These are phyloP conservation scores for Chalcis sispes DNA, from an alignment of 2,888 invertebrate genomes.

Conservation along the genomic window DNA sequence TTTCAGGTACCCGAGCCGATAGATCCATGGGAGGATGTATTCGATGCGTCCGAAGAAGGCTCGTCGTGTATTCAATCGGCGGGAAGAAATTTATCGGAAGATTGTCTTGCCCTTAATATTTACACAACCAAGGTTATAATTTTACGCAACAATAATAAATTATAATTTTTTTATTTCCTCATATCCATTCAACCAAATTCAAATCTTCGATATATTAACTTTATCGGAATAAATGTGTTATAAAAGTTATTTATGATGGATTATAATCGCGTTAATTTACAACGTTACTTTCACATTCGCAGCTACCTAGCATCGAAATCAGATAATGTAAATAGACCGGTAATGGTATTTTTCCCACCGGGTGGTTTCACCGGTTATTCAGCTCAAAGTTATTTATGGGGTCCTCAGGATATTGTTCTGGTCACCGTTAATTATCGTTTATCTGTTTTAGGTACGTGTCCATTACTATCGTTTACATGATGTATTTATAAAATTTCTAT, in stretches of 20 bases:
- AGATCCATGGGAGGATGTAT: constrained; percentile 76
- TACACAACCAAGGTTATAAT: constrained; percentile 74
- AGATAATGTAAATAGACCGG: constrained; percentile 75
- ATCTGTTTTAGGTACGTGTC: constrained; percentile 70
- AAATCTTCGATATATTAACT: background rate
- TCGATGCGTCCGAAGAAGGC: constrained; percentile 80
- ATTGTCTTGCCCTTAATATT: constrained; percentile 82
- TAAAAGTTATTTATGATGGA: background rate
- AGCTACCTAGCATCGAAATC: constrained; percentile 9
- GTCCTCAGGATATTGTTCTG: constrained; percentile 69
- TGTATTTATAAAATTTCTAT: background rate
- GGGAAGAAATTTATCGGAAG: constrained; percentile 77
- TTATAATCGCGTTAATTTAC: background rate
- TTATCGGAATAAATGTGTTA: background rate
- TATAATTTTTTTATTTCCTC: background rate
- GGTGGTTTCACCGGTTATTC: constrained; percentile 82
- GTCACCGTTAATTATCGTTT: constrained; percentile 71
- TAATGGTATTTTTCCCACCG: constrained; percentile 83
- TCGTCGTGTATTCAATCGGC: constrained; percentile 78
- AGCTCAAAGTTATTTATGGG: constrained; percentile 77
- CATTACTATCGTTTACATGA: background rate
- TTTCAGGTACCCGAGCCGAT: constrained; percentile 77
- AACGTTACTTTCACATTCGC: background rate
- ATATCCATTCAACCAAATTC: background rate
- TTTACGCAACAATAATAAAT: background rate